Base-by-base conservation (phyloP, 2,113 vertebrate species). In the Ictidomys tridecemlineatus region DNA sequence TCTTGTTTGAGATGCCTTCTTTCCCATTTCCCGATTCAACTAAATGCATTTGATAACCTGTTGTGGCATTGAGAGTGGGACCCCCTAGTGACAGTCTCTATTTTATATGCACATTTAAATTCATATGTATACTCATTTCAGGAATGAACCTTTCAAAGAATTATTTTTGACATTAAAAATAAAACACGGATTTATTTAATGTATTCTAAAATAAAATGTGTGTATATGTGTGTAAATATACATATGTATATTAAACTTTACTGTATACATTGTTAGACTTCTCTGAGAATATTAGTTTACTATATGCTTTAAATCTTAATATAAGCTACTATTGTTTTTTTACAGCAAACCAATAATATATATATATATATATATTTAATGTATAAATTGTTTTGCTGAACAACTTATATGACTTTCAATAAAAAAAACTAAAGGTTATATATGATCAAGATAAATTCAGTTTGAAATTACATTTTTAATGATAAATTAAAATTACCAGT, bases 401-500 rank as follows among this genome's bases (percentile, higher is more conserved):
- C 24, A 78, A 2, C 14, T 39, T 24, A 42, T 51, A 16, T 51
- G 14, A 51, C 8, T 88, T 88, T 84, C 39, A 77, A 34, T 70
- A 8, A 67, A 77, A 77, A 70, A 63, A 34, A 56, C 65, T 30
- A 78, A 58, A 69, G 53, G 32, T 34, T 92, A 10, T 48, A 28
- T 45, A 65, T 42, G 48, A 24, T 63, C 37, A 89, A 78, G 32
- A 90, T 65, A 85, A 79, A 80, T 67, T 85, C 82, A 3, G 5
- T 80, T 74, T 14, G 3, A 86, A 63, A 86, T n/a, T 82, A 58
- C 30, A 80, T 58, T 90, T 96, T 85, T 80, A 86, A 74, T 82
- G 37, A 89, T 65, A 48, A 91, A 73, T 12, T 63, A 53, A 78
- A 95, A 96, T 73, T 63, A 79, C 30, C 42, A 78, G 30, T 90